phyloP scores from a whole-genome alignment of 2,797 vertebrate species.

The Avahi laniger region DNA sequence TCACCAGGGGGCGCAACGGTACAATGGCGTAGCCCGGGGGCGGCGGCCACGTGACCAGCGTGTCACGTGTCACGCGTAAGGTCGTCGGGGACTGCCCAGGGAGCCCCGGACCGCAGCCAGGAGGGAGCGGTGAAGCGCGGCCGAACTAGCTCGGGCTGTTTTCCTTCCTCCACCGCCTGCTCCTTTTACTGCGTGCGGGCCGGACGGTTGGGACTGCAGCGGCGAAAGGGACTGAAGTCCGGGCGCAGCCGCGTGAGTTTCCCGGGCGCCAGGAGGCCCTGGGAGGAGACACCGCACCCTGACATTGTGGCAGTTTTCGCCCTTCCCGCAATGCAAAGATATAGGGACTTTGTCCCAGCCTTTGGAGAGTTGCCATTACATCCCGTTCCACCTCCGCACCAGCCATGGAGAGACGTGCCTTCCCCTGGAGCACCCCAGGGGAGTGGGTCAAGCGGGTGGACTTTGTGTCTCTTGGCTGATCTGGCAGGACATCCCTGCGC shows the following conservation, averaged over 20 bases:
- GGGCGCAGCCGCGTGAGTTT: slow-evolving; percentile 79
- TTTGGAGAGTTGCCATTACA: background rate
- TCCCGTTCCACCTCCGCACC: background rate
- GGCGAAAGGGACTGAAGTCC: background rate
- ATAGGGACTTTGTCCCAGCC: background rate
- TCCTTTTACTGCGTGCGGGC: background rate
- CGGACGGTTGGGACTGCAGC: background rate
- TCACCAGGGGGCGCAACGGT: background rate
- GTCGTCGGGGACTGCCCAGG: rapidly evolving
- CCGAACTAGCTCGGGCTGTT: background rate
- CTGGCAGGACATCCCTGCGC: background rate
- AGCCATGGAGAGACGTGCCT: background rate
- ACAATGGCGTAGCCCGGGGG: background rate
- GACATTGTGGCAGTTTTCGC: slow-evolving; percentile 87
- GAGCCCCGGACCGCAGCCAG: rapidly evolving
- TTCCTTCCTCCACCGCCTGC: background rate
- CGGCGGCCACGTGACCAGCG: background rate
- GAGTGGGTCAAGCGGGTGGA: background rate
- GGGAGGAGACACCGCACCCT: slow-evolving; percentile 88
- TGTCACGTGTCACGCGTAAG: too few relatives aligned
- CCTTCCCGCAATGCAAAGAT: background rate
- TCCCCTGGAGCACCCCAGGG: background rate
- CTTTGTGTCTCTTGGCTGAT: background rate
- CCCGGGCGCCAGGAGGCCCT: slow-evolving; percentile 83
- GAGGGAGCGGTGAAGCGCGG: too few relatives aligned